Conservation (phyloP, 2,888 invertebrate species). For the Megaustenia siamemsis region DNA sequence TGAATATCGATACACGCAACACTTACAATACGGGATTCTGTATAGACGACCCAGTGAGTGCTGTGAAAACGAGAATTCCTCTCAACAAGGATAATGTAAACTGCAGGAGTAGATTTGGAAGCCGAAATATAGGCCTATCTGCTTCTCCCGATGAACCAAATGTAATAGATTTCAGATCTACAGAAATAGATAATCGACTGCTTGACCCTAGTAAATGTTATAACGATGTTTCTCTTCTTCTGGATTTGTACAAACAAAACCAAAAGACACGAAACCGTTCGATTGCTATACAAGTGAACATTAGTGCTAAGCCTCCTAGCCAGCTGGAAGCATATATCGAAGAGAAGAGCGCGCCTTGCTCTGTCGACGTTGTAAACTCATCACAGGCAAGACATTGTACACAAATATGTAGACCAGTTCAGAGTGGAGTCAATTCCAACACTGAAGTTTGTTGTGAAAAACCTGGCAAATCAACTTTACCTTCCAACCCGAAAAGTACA, state of each 20-base stretch:
- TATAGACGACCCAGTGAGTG: too few species aligned
- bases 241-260: not conserved
- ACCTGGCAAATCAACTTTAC: not conserved
- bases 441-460: not conserved
- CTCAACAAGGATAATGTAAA: too few species aligned
- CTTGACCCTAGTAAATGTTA: conserved; percentile 23
- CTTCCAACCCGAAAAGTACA: too few species aligned
- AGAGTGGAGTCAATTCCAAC: not conserved
- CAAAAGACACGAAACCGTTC: not conserved
- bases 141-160: not conserved
- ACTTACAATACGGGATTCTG: too few species aligned
- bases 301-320: not conserved
- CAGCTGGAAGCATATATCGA: not conserved
- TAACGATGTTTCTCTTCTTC: conserved; percentile 3
- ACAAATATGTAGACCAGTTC: not conserved
- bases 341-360: not conserved
- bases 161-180: not conserved
- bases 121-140: too few species aligned
- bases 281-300: not conserved
- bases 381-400: too few species aligned
- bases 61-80: too few species aligned
- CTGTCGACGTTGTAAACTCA: too few species aligned
- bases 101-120: too few species aligned
- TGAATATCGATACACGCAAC: too few species aligned
- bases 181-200: conserved; percentile 28